phyloP scores from a whole-genome alignment of 2,113 vertebrate genomes.

The Alces alces region DNA sequence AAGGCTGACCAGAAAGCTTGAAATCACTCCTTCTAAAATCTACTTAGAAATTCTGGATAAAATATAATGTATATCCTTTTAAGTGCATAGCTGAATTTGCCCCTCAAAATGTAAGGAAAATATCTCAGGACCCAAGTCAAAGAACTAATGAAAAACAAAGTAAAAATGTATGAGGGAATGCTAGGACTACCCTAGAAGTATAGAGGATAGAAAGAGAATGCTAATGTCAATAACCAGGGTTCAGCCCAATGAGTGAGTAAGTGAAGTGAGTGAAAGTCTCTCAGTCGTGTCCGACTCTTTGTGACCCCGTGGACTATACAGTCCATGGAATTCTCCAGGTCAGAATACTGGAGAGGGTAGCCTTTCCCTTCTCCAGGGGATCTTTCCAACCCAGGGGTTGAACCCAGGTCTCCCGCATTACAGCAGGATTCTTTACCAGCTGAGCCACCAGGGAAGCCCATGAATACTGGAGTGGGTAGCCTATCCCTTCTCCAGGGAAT shows the following conservation, averaged over 20 bases:
- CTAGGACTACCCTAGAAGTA: not conserved
- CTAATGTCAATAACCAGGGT: not conserved
- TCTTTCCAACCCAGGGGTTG: not conserved
- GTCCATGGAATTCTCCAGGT: not conserved
- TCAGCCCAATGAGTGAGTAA: not conserved
- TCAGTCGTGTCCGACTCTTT: not conserved
- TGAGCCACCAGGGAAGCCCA: too few relatives aligned
- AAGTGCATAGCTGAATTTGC: not conserved
- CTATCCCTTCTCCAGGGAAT: too few relatives aligned
- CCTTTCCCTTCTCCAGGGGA: not conserved
- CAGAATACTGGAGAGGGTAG: not conserved
- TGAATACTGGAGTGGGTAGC: too few relatives aligned
- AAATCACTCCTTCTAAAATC: not conserved
- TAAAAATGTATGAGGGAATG: not conserved
- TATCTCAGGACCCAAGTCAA: not conserved
- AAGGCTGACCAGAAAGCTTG: not conserved
- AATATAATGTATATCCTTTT: not conserved
- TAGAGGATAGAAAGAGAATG: not conserved
- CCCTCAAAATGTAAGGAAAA: not conserved
- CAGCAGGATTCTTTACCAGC: not conserved
- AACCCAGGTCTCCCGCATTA: not conserved
- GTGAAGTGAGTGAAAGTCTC: not conserved
- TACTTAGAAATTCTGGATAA: not conserved
- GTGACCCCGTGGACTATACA: not conserved
- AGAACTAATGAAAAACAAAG: not conserved